A percentile compares a stretch with the other conserved stretches of the same genome.
Evolutionary conservation across 2,797 vertebrate species (phyloP).

Genomic region (Hoplostethus atlanticus): DNA sequence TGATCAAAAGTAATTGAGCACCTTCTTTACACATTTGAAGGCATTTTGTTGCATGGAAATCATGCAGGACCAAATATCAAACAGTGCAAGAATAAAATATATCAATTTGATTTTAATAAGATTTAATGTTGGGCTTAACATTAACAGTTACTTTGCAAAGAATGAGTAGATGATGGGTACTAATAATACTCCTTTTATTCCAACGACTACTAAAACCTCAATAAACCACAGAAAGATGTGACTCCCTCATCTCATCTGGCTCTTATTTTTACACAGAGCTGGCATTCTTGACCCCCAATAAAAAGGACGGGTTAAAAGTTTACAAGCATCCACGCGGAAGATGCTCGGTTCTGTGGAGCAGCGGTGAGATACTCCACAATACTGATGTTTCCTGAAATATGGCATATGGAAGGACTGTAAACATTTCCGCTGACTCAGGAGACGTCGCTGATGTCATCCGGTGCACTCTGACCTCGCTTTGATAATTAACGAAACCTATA

Average conservation of each 20-base stretch:
- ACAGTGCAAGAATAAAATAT: not conserved
- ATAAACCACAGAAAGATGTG: not conserved
- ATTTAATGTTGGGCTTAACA: too few relatives aligned
- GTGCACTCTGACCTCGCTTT: not conserved
- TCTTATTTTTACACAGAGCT: conserved; percentile 31
- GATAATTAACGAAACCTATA: not conserved
- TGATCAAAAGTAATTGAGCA: not conserved
- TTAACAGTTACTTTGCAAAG: too few relatives aligned
- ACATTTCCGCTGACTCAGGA: not conserved
- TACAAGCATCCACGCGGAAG: conserved; percentile 68
- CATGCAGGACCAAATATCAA: not conserved
- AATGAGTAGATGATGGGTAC: not conserved
- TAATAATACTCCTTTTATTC: conserved; percentile 7
- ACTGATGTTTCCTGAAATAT: conserved; percentile 1
- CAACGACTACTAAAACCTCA: not conserved
- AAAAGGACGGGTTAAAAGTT: conserved; percentile 76
- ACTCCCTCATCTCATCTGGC: conserved; percentile 5
- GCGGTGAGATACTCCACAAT: conserved; percentile 14
- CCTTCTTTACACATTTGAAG: not conserved
- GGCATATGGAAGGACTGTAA: not conserved
- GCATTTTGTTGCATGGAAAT: conserved; percentile 19
- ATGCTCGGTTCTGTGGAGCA: conserved; percentile 41
- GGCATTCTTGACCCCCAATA: conserved; percentile 67
- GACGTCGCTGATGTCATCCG: not conserved
- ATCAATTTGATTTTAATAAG: not conserved